Base-by-base conservation (phyloP, 2,888 invertebrate species). In the Schizotus pectinicornis region DNA sequence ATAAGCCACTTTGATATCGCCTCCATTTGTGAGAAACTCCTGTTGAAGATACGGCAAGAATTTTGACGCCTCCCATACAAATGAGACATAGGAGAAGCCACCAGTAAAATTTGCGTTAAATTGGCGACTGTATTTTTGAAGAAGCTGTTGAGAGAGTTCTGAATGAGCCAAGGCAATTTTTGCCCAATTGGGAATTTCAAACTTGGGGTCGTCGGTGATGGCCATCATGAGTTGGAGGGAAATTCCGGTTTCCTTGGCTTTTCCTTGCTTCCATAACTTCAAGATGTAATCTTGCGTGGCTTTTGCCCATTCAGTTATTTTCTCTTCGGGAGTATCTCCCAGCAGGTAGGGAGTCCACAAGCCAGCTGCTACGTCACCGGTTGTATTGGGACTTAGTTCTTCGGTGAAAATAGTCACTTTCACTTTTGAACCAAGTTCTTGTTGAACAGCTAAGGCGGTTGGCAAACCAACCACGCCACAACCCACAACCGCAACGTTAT, bases 281-380 rank as follows among this genome's bases (percentile, higher is more conserved):
- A 80, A 83, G 65, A 82, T 82, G 67, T 83, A 87, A 68, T 74
- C 72, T 67, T 87, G 88, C 6, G 88, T 87, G 59, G 82, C 82
- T 32, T 76, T 74, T 0, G 88, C 84, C 90, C 90, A 90, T 78
- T 58, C 87, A 86, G 76, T 63, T 11, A 89, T 78, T 59, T 85
- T 81, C 0, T 80, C 68, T 1, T 73, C 67, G 0, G 86, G 79
- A 0, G 88, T 89, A 9, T 81, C 79, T 0, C 84, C 84, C 38
- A 85, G 81, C 6, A 88, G 74, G 72, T 85, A 90, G 0, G 91
- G 92, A 7, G 83, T 81, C 90, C 91, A 92, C 5, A 92, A 76
- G 0, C 92, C 92, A 0, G 91, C 92, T 1, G 90, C 88, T 0
- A 89, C 87, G 74, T 92, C 91, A 0, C 90, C 88, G 0, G 91